Evolutionary conservation across 2,797 vertebrate genomes (phyloP), one percentile per base, ranked within the genome.

Genomic region (Channa striata): DNA sequence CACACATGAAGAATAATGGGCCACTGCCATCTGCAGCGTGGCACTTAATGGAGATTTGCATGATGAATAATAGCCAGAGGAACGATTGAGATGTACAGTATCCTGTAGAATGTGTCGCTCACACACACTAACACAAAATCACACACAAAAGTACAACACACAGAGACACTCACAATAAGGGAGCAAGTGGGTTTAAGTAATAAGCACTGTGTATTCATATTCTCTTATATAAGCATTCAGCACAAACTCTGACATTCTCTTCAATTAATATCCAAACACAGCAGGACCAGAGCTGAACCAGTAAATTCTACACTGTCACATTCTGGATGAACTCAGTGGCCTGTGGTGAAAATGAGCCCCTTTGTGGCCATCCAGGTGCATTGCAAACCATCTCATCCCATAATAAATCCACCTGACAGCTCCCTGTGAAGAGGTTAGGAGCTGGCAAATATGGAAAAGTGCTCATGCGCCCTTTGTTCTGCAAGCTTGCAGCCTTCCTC

Each of bases 341-440:
- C 17, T 52, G 36, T 42, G 4, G 14, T 58, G 47, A 59, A 68
- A 47, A 23, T 43, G 2, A 59, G 11, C 36, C 73, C 14, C 54
- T 13, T 12, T 60, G 67, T 79, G 77, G 72, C 8, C 53, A 23
- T 14, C 4, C 39, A 7, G 11, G 12, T 20, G 12, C 34, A 73
- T 46, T 33, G 52, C 37, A 48, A 14, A 30, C 5, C 25, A 8
- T 2, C 6, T 65, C 4, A 42, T 6, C 16, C 23, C 7, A 6
- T 10, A 1, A 8, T 30, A 39, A 25, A 4, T 30, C n/a, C n/a
- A n/a, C n/a, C n/a, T n/a, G n/a, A n/a, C n/a, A n/a, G n/a, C n/a
- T n/a, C n/a, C n/a, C n/a, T n/a, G n/a, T n/a, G n/a, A n/a, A n/a
- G n/a, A n/a, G n/a, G n/a, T n/a, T n/a, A n/a, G n/a, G n/a, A n/a